A percentile compares a stretch with the other conserved stretches of the same genome.
Conservation (phyloP, 2,888 invertebrate species). For the Eupithecia pulchellata region DNA sequence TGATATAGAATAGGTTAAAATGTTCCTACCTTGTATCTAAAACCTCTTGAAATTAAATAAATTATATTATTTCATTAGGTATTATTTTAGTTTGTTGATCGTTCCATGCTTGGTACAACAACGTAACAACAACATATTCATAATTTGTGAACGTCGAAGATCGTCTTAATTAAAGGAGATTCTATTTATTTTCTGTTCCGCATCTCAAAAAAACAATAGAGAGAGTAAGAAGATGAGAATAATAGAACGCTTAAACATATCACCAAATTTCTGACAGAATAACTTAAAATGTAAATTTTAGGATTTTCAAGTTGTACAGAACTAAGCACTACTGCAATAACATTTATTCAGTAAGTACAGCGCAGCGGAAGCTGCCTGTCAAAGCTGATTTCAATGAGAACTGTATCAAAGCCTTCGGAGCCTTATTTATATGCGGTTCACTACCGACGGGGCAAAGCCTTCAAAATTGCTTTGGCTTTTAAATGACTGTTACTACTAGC, state of each 20-base stretch:
- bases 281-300: background rate
- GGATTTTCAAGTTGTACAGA: background rate
- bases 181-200: too few relatives aligned
- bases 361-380: background rate
- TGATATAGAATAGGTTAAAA: too few relatives aligned
- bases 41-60: too few relatives aligned
- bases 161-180: too few relatives aligned
- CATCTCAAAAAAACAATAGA: constrained; percentile 10
- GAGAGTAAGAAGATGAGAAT: background rate
- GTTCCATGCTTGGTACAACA: background rate
- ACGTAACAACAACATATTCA: constrained; percentile 4
- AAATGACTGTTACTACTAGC: constrained; percentile 4
- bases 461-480: constrained; percentile 3
- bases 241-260: background rate
- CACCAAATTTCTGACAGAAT: background rate
- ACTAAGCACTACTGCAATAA: constrained; percentile 1
- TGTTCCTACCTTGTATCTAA: too few relatives aligned
- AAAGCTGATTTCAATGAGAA: constrained; percentile 6
- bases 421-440: constrained; percentile 1
- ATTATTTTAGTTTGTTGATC: background rate
- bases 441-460: constrained; percentile 1
- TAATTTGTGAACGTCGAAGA: constrained; percentile 13
- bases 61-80: too few relatives aligned
- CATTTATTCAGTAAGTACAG: background rate
- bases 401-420: background rate